Evolutionary conservation across 2,888 invertebrate species (phyloP), one percentile per base, ranked within the genome.

Genomic region (Drosophila hamatofila): DNA sequence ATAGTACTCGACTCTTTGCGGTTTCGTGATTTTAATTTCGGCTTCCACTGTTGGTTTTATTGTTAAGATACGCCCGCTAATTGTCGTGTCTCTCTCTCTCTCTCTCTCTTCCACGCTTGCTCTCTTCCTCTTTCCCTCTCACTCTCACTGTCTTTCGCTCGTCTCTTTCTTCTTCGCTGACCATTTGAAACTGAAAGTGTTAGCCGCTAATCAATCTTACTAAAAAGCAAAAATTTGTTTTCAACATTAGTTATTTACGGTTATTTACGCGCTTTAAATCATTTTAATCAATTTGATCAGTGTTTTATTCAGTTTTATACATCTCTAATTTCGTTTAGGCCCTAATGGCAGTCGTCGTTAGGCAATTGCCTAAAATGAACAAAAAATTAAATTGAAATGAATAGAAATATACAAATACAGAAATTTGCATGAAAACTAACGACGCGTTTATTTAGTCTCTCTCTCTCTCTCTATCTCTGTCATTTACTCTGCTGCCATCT

Each of bases 101-200:
- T 37, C 12, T 44, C 60, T 16, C 35, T 49, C 37, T 16, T n/a
- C n/a, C n/a, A n/a, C 30, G 5, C 8, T 37, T 16, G 5, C 9
- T 33, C 1, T 27, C 18, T 46, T 35, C 48, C 23, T 7, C 39
- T 37, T 14, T 30, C 23, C 27, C 46, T 55, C 52, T 63, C 25
- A 0, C 41, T 37, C 35, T 16, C 44, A 25, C 37, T 18, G 12
- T 7, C 11, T 37, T 23, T 14, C 21, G 12, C 0, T 58, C 25
- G 2, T 2, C 11, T 39, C 21, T n/a, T 11, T 64, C 49, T 48
- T 18, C 41, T 52, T 41, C 54, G 44, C 23, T 56, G 41, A 30
- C 21, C 52, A 27, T 68, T 67, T 70, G 89, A 88, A 87, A 88
- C 41, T 60, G 79, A 83, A 86, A 83, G 89, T 83, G 77, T 67